Conservation (phyloP, 2,888 invertebrate species). For the Tineola bisselliella region DNA sequence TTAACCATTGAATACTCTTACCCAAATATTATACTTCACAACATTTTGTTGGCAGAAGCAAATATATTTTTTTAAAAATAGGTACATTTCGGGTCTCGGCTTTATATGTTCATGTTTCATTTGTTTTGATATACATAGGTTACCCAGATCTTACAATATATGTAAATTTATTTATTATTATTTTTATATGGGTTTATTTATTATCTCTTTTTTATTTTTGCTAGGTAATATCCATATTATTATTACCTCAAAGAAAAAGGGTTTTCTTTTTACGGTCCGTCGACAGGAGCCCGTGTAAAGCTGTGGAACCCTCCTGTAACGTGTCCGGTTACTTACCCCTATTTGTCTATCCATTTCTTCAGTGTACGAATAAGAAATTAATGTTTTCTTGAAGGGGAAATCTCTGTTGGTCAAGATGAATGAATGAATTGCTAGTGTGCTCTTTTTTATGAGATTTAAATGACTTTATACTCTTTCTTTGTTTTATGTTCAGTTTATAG, state of each 20-base stretch:
- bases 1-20: no score
- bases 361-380: constrained; percentile 36
- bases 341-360: constrained; percentile 33
- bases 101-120: no score
- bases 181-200: no score
- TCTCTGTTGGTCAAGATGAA: constrained; percentile 25
- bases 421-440: neutral
- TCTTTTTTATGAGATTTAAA: neutral
- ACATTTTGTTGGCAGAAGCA: no score
- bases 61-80: no score
- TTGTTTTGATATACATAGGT: no score
- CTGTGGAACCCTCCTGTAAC: constrained; percentile 21
- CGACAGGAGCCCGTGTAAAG: constrained; percentile 22
- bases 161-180: no score
- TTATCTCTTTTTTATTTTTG: no score
- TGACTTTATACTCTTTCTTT: constrained; percentile 17
- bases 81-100: no score
- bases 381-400: constrained; percentile 39
- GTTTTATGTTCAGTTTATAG: no score
- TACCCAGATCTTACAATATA: no score
- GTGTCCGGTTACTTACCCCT: constrained; percentile 24
- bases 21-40: no score
- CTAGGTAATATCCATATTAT: constrained; percentile 24
- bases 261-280: constrained; percentile 50
- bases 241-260: constrained; percentile 35